Percentiles rank a stretch among this genome's conserved stretches.
Evolutionary conservation across 1,140 invertebrate species (phyloP).

Genomic region (Alviniconcha marisindica): DNA sequence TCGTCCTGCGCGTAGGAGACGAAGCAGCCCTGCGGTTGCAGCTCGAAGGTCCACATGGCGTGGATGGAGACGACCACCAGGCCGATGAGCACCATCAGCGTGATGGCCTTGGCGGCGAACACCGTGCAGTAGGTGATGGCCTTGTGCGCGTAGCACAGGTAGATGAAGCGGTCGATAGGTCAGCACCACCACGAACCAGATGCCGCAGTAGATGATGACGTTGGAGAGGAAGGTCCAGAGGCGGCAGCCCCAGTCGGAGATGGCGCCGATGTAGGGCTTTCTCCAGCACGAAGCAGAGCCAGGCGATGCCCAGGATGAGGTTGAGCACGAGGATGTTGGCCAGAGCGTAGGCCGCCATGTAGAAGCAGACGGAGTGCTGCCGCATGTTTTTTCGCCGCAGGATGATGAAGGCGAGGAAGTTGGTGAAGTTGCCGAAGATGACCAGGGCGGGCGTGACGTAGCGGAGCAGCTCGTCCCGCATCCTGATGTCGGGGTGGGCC

Average conservation of each 20-base stretch:
- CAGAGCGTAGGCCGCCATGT: conserved; percentile 67
- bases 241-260: conserved; percentile 62
- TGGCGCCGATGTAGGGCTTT: conserved; percentile 51
- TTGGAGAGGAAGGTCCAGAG: conserved; percentile 70
- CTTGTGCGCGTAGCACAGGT: conserved; percentile 61
- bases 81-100: conserved; percentile 64
- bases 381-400: conserved; percentile 62
- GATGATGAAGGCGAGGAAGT: conserved; percentile 65
- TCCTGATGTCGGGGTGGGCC: conserved; percentile 46
- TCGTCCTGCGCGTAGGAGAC: conserved; percentile 57
- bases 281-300: conserved; percentile 62
- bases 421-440: conserved; percentile 66
- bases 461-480: conserved; percentile 49
- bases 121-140: conserved; percentile 62
- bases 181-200: conserved; percentile 72
- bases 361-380: conserved; percentile 68
- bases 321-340: conserved; percentile 64
- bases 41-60: conserved; percentile 71
- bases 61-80: conserved; percentile 69
- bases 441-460: conserved; percentile 68
- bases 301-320: conserved; percentile 59
- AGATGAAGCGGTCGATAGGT: conserved; percentile 67
- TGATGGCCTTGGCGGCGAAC: conserved; percentile 67
- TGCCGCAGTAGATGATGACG: conserved; percentile 64
- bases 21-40: conserved; percentile 64